Base-by-base conservation (phyloP, 2,113 vertebrate species). In the Urocitellus parryii region DNA sequence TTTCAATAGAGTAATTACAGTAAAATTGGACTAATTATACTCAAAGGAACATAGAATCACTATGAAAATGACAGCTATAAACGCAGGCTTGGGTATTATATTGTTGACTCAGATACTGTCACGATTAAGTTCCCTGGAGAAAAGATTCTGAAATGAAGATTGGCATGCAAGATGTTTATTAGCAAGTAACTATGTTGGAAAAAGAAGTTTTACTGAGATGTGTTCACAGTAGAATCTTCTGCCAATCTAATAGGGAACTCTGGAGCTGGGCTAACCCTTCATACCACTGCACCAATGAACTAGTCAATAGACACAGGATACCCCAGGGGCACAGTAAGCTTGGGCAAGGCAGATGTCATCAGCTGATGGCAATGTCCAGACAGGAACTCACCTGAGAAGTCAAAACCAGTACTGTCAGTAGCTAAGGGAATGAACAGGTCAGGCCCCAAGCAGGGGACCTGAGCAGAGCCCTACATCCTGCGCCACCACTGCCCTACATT, bases 71-170 rank as follows among this genome's bases (percentile, higher is more conserved):
- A 14, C 25, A 94, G 34, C 9, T 74, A 11, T 65, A 70, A 48
- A 6, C 34, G 13, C 63, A 78, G 29, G 29, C 13, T 39, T 78
- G 32, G 8, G 27, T 45, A 76, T 4, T 65, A 39, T 24, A 7
- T 24, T 80, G 20, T 39, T 88, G 63, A 91, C 48, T 91, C 45
- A 51, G 82, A 80, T 17, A 86, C 17, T 20, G 8, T 67, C 84
- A 82, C 12, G 16, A 24, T 17, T 7, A 1, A 34, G 2, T 65
- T 72, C 22, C 79, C 37, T 18, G 29, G 53, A 39, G 20, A n/a
- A 89, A 74, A 89, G 58, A 76, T 70, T 88, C 67, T 78, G 72
- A 96, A 74, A 39, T 39, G 77, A 34, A 88, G 81, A 79, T 12
- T 37, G 34, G 27, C 29, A 4, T 5, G 8, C 14, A 63, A 77